Evolutionary conservation across 2,888 invertebrate species (phyloP), one percentile per base, ranked within the genome.

Genomic region (Pachliopta kotzebuea): DNA sequence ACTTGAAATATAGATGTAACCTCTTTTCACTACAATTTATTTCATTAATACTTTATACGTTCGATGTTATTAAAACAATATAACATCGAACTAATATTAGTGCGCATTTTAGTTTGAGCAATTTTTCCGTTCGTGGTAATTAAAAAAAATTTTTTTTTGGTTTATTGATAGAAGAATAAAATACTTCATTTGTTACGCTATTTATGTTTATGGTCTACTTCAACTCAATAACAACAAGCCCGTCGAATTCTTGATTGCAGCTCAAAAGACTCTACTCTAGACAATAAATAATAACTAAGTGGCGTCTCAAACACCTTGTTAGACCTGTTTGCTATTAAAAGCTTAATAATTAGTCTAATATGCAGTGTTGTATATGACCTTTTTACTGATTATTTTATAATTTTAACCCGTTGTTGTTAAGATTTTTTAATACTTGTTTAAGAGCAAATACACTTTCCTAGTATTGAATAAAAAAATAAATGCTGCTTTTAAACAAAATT

Each of bases 191-290:
- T 54, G 61, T 37, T 24, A 58, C 49, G 58, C 61, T 24, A 20
- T 57, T 56, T 37, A 52, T 52, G 24, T 57, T 23, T 17, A 53
- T 21, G 54, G 50, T 58, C 55, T 49, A 62, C 26, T 65, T 65
- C 61, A 53, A 54, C 24, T 58, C 49, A 65, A 65, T 65, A 58
- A 31, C 61, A 62, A 65, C 61, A 50, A 62, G 65, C 65, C 24
- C 52, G 55, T 54, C 65, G 61, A 62, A 65, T 65, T 62, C 61
- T 61, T 65, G 61, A 65, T 65, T 65, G 61, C 57, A 29, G 54
- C 57, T 50, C 45, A 50, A 54, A 62, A 29, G 24, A 54, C 20
- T 42, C 14, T 21, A n/a, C 45, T 14, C 42, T 26, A 49, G 45
- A 31, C 14, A 61, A 59, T 63, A 63, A 63, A 62, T 58, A 62